A percentile compares a stretch with the other conserved stretches of the same genome.
Conservation (phyloP, 2,113 vertebrate species). For the Neoarius graeffei region DNA sequence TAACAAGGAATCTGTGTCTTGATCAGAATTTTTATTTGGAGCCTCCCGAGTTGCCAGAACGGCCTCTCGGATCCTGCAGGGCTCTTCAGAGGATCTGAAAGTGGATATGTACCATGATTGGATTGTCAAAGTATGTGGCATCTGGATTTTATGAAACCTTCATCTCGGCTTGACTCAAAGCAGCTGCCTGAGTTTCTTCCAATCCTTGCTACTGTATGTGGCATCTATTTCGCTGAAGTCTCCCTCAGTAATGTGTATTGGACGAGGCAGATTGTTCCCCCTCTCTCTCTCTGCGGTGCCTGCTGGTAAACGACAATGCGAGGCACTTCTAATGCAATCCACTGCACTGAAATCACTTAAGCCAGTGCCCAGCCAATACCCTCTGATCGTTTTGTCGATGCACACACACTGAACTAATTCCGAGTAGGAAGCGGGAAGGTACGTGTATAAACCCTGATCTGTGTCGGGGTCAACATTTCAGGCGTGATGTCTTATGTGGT, state of each 20-base stretch:
- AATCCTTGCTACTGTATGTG: neutral
- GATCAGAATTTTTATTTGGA: neutral
- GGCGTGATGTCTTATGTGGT: neutral
- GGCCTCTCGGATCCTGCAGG: neutral
- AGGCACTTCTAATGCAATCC: constrained; percentile 37
- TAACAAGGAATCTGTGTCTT: neutral
- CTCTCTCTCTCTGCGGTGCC: neutral
- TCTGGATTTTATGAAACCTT: neutral
- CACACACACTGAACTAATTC: neutral
- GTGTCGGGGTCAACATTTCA: neutral
- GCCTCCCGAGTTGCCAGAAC: neutral
- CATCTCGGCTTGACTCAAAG: neutral
- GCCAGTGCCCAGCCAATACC: constrained; percentile 30
- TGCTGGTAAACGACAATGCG: constrained; percentile 41
- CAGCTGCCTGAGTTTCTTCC: neutral
- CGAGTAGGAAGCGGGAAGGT: neutral
- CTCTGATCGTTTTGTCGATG: constrained; percentile 48
- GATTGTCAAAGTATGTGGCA: neutral
- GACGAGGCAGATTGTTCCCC: constrained; percentile 20
- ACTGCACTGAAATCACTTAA: constrained; percentile 48
- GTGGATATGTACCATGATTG: neutral
- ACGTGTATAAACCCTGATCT: neutral
- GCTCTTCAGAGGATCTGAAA: neutral
- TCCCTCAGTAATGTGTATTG: constrained; percentile 39
- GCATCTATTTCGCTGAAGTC: constrained; percentile 1